A percentile compares a stretch with the other conserved stretches of the same genome.
Evolutionary conservation across 1,140 invertebrate genomes (phyloP).

Genomic region (Dreissena rostriformis): DNA sequence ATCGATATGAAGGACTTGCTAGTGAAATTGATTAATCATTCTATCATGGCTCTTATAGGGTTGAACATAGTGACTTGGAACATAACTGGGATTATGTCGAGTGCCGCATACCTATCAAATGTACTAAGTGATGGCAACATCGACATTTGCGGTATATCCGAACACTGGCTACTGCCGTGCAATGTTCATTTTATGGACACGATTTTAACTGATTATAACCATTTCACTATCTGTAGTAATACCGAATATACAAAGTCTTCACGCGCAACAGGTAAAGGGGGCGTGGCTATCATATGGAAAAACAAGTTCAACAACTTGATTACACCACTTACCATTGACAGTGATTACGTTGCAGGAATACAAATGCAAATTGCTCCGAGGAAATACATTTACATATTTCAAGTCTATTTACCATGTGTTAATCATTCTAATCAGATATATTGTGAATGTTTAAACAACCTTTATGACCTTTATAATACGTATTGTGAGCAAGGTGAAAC

Average conservation of each 20-base stretch:
- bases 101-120: not conserved
- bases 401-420: constrained; percentile 22
- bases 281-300: constrained; percentile 28
- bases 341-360: constrained; percentile 18
- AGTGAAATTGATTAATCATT: too few relatives aligned
- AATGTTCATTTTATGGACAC: not conserved
- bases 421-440: constrained; percentile 11
- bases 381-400: constrained; percentile 11
- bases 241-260: not conserved
- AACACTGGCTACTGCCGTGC: not conserved
- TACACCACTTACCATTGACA: constrained; percentile 1
- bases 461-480: constrained; percentile 17
- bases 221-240: not conserved
- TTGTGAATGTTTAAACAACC: not conserved
- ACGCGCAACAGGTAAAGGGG: not conserved
- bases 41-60: too few relatives aligned
- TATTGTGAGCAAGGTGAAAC: constrained; percentile 4
- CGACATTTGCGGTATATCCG: constrained; percentile 3
- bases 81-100: constrained; percentile 15
- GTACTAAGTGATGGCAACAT: constrained; percentile 5
- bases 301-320: not conserved
- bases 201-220: not conserved
- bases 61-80: constrained; percentile 21
- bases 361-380: constrained; percentile 9
- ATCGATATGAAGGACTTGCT: too few relatives aligned